Base-by-base conservation (phyloP, 1,140 invertebrate species). In the Apis dorsata region DNA sequence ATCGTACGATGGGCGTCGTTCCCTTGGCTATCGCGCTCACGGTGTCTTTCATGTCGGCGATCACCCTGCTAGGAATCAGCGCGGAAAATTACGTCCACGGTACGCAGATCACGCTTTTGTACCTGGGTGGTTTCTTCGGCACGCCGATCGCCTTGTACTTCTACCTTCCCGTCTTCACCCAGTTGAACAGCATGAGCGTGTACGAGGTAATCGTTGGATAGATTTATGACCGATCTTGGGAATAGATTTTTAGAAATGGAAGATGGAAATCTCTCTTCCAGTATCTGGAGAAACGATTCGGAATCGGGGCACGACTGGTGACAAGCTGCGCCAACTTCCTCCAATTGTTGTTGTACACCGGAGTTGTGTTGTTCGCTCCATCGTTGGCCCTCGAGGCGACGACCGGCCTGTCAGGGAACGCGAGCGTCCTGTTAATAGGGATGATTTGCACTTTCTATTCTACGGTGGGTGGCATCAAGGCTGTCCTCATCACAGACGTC, bases 11-110 rank as follows among this genome's bases (percentile, higher is more conserved):
- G 96, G 95, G 95, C 12, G 94, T 97, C 73, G 90, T 95, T 44
- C 97, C 98, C 0, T 97, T 99, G 0, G 96, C 97, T 17, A 97
- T 98, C 85, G 98, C 97, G 17, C 92, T 99, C 55, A 98, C 98
- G 97, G 97, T 98, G 49, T 98, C 97, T 82, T 99, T 99, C 91
- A 98, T 99, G 96, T 99, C 98, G 2, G 98, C 98, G 49, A 96
- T 99, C 69, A 97, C 98, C 1, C 93, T 99, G 53, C 94, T 99
- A 15, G 98, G 98, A 62, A 96, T 98, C 1, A 97, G 97, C 34
- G 95, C 96, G 57, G 98, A 99, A 93, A 97, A 96, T 93, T 98
- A 98, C 92, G 95, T 95, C 81, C 96, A 95, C 92, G 98, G 98
- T 63, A 96, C 96, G 83, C 96, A 97, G 90, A 98, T 98, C 93